Percentiles rank a stretch among this genome's conserved stretches.
Conservation (phyloP, 2,113 vertebrate genomes). For the Pterocles burchelli region DNA sequence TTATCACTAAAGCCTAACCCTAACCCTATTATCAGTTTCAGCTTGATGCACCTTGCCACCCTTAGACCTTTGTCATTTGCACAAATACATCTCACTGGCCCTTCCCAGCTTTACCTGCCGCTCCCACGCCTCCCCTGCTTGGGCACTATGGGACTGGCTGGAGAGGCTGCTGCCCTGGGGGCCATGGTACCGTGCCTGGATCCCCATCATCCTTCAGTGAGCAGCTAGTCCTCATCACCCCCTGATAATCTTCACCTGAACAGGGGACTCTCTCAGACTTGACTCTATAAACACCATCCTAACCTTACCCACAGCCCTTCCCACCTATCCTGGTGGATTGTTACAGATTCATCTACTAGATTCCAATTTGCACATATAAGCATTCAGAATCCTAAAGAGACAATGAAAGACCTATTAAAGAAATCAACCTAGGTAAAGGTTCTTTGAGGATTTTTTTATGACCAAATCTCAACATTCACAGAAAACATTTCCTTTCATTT, state of each 20-base stretch:
- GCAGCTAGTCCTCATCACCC: background rate
- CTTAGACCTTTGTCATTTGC: background rate
- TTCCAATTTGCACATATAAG: rapidly evolving
- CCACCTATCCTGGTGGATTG: background rate
- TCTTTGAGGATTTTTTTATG: background rate
- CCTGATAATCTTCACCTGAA: background rate
- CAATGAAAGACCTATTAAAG: background rate
- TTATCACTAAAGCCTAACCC: background rate
- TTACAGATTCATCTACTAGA: background rate
- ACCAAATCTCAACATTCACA: background rate
- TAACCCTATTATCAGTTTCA: background rate
- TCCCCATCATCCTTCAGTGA: background rate
- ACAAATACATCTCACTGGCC: background rate
- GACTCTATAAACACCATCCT: background rate
- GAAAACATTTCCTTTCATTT: background rate
- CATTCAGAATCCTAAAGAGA: background rate
- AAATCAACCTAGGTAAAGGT: background rate
- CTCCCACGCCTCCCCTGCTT: background rate
- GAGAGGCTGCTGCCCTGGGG: background rate
- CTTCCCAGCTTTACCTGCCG: background rate
- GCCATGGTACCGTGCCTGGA: background rate
- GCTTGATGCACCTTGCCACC: background rate
- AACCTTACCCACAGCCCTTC: background rate
- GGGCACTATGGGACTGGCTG: background rate
- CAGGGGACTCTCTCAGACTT: background rate